Evolutionary conservation across 2,113 vertebrate genomes (phyloP).

Genomic region (Hypanus sabinus): DNA sequence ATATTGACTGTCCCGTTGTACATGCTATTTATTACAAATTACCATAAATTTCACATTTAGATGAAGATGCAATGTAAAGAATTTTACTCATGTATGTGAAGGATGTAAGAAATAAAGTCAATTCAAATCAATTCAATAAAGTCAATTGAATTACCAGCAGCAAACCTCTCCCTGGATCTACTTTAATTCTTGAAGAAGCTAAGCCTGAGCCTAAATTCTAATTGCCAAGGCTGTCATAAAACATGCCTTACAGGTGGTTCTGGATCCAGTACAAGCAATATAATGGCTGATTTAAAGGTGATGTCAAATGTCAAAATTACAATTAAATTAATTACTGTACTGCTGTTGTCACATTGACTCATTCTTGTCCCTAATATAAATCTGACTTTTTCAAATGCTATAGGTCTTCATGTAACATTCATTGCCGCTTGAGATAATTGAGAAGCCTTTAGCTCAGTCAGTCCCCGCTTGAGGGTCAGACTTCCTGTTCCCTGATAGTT

Average conservation of each 20-base stretch:
- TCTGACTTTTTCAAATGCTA: slow-evolving; percentile 4
- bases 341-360: background rate
- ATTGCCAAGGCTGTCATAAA: background rate
- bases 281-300: background rate
- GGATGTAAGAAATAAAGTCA: too few species aligned
- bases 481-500: background rate
- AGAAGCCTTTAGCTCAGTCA: background rate
- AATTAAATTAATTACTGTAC: background rate
- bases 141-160: background rate
- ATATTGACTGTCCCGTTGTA: too few species aligned
- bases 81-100: too few species aligned
- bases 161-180: background rate
- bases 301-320: slow-evolving; percentile 7
- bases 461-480: background rate
- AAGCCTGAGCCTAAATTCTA: background rate
- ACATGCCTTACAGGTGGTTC: background rate
- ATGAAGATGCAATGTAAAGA: too few species aligned
- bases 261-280: background rate
- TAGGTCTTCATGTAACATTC: background rate
- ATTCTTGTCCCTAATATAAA: background rate
- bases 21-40: too few species aligned
- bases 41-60: too few species aligned
- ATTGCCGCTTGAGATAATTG: background rate
- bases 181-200: too few species aligned
- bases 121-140: too few species aligned